Base-by-base conservation (phyloP, 2,888 invertebrate species). In the Scelioninae gen. 1 region DNA sequence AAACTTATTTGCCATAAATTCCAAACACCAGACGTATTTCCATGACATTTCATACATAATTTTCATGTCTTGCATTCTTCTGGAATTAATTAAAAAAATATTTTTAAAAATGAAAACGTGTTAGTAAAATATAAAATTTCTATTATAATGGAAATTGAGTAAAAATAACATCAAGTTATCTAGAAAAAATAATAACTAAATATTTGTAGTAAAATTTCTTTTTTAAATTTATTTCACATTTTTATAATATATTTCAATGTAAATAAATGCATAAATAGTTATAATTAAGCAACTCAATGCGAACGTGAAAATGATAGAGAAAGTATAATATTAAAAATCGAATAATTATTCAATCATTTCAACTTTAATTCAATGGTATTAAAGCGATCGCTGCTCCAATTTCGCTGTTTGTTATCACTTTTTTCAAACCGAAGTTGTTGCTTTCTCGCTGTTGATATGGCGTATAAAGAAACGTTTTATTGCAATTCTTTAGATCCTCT, bases 291-390 rank as follows among this genome's bases (percentile, higher is more conserved):
- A 45, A 63, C 10, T 13, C 32, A 65, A 29, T 40, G 38, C 9
- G 8, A 51, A 66, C 15, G 45, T 55, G 45, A 56, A 56, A 68
- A 68, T 68, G 32, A 45, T 56, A 56, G 55, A 69, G 69, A 69
- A 69, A 69, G 69, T 69, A 16, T 47, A 58, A 45, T 68, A 43
- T 69, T 58, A 58, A 56, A 56, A 31, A 66, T 40, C 15, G 16
- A 47, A 56, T 47, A 23, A 58, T 23, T 11, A 69, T 56, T 34
- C 47, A 56, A 34, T 49, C n/a, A 51, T 51, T 60, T 38, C 29
- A 11, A 47, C 29, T 56, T 11, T 69, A 56, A 56, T 53, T 69
- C 43, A 10, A 45, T 55, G 56, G 45, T 69, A 69, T 56, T 47
- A 69, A 69, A 56, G 47, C 29, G 23, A 47, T 45, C n/a, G 45